Evolutionary conservation across 1,140 invertebrate species (phyloP).

Genomic region (Lordiphosa mommai): DNA sequence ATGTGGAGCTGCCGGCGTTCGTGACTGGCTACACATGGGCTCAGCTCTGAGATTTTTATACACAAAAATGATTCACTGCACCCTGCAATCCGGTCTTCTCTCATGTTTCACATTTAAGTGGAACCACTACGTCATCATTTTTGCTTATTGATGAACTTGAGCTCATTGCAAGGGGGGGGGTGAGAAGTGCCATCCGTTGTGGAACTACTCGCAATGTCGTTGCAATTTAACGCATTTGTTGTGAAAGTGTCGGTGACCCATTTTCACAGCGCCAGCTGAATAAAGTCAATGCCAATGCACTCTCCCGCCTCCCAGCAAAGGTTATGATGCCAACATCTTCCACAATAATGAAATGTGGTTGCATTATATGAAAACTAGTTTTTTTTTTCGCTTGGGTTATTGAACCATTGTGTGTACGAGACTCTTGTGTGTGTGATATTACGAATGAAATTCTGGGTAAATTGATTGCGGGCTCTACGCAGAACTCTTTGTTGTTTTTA

Average conservation of each 20-base stretch:
- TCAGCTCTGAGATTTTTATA: too few relatives aligned
- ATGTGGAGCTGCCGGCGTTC: conserved; percentile 37
- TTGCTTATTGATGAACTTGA: conserved; percentile 17
- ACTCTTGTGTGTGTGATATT: conserved; percentile 4
- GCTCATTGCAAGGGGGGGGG: background rate
- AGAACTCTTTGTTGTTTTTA: background rate
- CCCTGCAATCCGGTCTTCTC: background rate
- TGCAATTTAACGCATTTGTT: conserved; percentile 36
- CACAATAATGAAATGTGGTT: conserved; percentile 37
- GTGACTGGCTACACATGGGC: conserved; percentile 52
- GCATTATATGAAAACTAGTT: conserved; percentile 31
- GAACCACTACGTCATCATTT: conserved; percentile 22
- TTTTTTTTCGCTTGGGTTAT: conserved; percentile 48
- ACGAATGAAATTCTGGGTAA: conserved; percentile 1
- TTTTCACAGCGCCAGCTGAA: conserved; percentile 1
- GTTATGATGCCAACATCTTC: conserved; percentile 9
- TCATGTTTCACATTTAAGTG: conserved; percentile 33
- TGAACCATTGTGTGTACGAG: conserved; percentile 28
- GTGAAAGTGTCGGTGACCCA: conserved; percentile 46
- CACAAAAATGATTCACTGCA: conserved; percentile 50
- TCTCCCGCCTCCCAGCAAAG: background rate
- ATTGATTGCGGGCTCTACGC: too few relatives aligned
- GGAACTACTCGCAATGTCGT: conserved; percentile 18
- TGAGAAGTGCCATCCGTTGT: background rate
- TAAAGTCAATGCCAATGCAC: conserved; percentile 37